Base-by-base conservation (phyloP, 2,888 invertebrate species). In the Eubasilissa splendida region DNA sequence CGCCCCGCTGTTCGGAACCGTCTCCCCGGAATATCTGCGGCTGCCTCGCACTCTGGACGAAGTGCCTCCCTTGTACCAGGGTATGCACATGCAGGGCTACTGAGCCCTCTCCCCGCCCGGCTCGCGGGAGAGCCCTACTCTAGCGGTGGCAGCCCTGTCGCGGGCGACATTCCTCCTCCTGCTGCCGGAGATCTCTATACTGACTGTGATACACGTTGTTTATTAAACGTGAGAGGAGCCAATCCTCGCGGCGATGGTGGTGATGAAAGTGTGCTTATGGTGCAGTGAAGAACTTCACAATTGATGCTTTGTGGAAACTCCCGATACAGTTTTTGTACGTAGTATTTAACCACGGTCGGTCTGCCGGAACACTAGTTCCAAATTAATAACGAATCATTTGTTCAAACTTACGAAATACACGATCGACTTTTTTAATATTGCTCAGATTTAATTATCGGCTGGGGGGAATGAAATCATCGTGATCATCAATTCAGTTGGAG, bases 1-100 rank as follows among this genome's bases (percentile, higher is more conserved):
- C 65, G 83, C 82, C 9, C 83, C 83, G 22, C 53, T 83, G 14
- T 83, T 83, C 73, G 83, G 83, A 14, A 83, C 83, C 59, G 83
- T 83, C 14, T 82, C 83, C n/a, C 83, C 83, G 4, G 83, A 83
- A 68, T 83, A 83, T 60, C 73, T 82, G 33, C 59, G 83, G 66
- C 33, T 79, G 14, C 83, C 83, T 3, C 70, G 83, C 12, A 83
- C 83, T 11, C 68, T 83, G 10, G 83, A 83, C 60, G 82, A 80
- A n/a, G 75, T 83, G 22, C 83, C 83, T 31, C 63, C 58, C 33
- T 42, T 73, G 8, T 79, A 77, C 70, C 65, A 58, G 31, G 79
- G 82, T 31, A 78, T 82, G 75, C 75, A 50, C 50, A 78, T 42
- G 42, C 42, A 42, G 60, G 78, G 78, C 56, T 75, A 70, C 42